Evolutionary conservation across 2,888 invertebrate genomes (phyloP).

Genomic region (Ectobius pallidus): DNA sequence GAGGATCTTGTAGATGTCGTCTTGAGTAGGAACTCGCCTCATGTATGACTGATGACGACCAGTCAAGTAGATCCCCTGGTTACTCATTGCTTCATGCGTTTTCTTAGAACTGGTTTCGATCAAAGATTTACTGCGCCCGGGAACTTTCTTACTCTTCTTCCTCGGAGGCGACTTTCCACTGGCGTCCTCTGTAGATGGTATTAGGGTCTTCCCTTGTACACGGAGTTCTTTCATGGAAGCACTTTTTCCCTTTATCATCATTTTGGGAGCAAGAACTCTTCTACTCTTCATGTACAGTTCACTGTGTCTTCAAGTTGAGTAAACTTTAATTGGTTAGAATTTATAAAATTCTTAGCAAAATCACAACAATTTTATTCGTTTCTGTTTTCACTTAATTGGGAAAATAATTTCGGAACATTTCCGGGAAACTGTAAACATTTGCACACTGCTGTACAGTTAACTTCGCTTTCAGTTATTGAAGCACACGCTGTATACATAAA

Average conservation of each 20-base stretch:
- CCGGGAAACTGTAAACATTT: too few relatives aligned
- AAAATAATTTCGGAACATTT: too few relatives aligned
- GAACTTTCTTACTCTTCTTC: not conserved
- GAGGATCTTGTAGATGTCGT: slow-evolving; percentile 8
- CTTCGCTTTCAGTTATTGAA: too few relatives aligned
- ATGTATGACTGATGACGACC: not conserved
- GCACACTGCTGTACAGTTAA: too few relatives aligned
- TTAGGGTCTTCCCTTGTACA: not conserved
- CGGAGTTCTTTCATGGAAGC: not conserved
- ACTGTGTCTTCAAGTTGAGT: not conserved
- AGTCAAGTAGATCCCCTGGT: not conserved
- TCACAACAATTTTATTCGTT: too few relatives aligned
- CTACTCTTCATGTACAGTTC: too few relatives aligned
- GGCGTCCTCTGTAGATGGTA: too few relatives aligned
- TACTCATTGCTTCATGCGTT: not conserved
- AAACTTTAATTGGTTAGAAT: not conserved
- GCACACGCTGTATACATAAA: too few relatives aligned
- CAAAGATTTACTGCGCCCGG: not conserved
- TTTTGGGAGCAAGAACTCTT: too few relatives aligned
- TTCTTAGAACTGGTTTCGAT: not conserved
- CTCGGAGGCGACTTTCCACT: not conserved
- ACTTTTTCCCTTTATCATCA: slow-evolving; percentile 10
- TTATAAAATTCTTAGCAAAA: not conserved
- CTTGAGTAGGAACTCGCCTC: not conserved
- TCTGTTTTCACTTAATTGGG: too few relatives aligned